These are phyloP conservation scores for Myrmophylax atrothorax DNA, from an alignment of 2,113 vertebrate species.

Conservation along the genomic window DNA sequence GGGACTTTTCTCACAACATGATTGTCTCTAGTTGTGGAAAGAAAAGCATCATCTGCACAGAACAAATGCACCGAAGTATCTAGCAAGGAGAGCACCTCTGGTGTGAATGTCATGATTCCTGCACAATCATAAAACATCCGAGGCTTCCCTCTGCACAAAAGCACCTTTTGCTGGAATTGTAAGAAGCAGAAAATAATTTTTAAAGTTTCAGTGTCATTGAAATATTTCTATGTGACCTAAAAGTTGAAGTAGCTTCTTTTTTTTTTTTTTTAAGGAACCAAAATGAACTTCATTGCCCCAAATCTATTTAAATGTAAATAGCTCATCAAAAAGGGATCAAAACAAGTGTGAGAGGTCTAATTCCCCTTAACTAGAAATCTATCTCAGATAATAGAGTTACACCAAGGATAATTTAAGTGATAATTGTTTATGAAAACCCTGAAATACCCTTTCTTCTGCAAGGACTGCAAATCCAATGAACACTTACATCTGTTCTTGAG, in stretches of 20 bases:
- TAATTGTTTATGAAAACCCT: conserved; percentile 6
- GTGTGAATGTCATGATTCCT: background rate
- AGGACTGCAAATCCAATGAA: background rate
- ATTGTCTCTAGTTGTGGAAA: rapidly evolving
- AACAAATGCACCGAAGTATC: rapidly evolving
- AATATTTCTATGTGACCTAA: background rate
- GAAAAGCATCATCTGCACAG: background rate
- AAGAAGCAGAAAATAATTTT: background rate
- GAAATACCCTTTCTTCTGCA: background rate
- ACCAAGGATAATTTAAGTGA: background rate
- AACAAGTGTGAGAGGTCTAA: background rate
- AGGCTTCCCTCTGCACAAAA: background rate
- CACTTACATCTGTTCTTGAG: rapidly evolving
- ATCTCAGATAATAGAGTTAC: background rate
- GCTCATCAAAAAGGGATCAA: background rate
- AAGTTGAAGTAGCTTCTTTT: background rate
- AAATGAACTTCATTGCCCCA: background rate
- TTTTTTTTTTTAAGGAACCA: background rate
- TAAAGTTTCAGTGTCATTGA: background rate
- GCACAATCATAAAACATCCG: background rate
- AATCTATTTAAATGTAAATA: conserved; percentile 21
- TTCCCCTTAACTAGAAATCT: background rate
- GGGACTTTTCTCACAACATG: rapidly evolving
- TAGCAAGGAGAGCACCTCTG: background rate
- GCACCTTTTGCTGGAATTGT: background rate